Evolutionary conservation across 2,797 vertebrate genomes (phyloP).

Genomic region (Enteromius argenteus): DNA sequence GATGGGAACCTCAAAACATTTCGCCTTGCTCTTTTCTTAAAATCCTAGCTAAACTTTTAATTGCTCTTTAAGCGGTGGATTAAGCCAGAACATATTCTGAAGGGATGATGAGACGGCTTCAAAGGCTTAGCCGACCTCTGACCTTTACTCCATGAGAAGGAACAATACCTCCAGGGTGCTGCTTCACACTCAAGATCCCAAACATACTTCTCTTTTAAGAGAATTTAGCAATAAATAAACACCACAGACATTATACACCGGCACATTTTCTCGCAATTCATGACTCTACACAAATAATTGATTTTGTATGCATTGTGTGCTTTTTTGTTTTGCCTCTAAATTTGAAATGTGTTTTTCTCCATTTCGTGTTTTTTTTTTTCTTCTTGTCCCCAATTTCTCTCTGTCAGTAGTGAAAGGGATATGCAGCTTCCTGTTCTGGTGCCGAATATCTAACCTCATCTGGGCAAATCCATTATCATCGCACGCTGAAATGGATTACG

Average conservation of each 20-base stretch:
- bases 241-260: neutral
- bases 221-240: conserved; percentile 15
- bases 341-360: neutral
- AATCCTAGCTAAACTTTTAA: conserved; percentile 82
- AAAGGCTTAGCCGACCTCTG: conserved; percentile 75
- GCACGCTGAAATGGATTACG: conserved; percentile 46
- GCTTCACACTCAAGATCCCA: conserved; percentile 25
- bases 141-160: conserved; percentile 72
- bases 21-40: conserved; percentile 66
- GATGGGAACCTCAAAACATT: conserved; percentile 71
- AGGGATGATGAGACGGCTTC: conserved; percentile 72
- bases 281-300: neutral
- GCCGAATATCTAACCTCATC: conserved; percentile 49
- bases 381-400: conserved; percentile 29
- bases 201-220: conserved; percentile 5
- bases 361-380: neutral
- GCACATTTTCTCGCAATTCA: neutral
- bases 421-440: conserved; percentile 51
- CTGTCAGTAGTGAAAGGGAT: conserved; percentile 52
- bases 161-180: conserved; percentile 52
- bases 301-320: conserved; percentile 7
- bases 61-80: conserved; percentile 82
- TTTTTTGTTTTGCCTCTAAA: neutral
- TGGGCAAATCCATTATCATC: conserved; percentile 44
- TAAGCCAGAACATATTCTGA: conserved; percentile 77